Conservation (phyloP, 2,113 vertebrate species). For the Ammodytes marinus region DNA sequence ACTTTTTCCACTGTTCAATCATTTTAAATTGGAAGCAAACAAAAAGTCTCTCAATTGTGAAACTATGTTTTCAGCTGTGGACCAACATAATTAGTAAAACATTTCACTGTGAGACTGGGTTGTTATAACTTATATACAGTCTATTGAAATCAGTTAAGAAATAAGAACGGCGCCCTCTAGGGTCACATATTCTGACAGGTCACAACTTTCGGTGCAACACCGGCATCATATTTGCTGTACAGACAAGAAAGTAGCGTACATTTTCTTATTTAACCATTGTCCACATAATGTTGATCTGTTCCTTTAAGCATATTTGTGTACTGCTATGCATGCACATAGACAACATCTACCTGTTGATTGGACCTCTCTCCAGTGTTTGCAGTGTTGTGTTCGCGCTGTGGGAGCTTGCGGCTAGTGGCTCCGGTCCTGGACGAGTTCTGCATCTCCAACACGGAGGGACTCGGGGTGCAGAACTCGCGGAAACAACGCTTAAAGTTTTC, state of each 20-base stretch:
- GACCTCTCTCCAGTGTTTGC: constrained; percentile 93
- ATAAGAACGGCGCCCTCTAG: too few relatives aligned
- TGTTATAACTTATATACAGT: too few relatives aligned
- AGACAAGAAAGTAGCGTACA: neutral
- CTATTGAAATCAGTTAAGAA: too few relatives aligned
- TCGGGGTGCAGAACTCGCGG: constrained; percentile 97
- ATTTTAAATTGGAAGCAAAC: too few relatives aligned
- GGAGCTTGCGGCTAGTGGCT: constrained; percentile 77
- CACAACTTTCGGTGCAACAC: too few relatives aligned
- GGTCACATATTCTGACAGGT: too few relatives aligned
- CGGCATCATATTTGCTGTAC: neutral
- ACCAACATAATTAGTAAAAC: too few relatives aligned
- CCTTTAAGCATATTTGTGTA: neutral
- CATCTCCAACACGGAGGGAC: constrained; percentile 90
- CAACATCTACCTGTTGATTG: constrained; percentile 92
- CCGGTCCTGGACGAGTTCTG: constrained; percentile 91
- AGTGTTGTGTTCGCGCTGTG: constrained; percentile 90
- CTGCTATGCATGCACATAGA: neutral
- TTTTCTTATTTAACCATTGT: neutral
- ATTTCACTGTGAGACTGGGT: too few relatives aligned
- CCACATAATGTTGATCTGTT: neutral
- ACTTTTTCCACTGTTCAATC: too few relatives aligned
- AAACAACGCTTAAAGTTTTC: constrained; percentile 99
- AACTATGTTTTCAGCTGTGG: too few relatives aligned
- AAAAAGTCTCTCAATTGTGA: too few relatives aligned